Conservation (phyloP, 2,888 invertebrate genomes). For the Troides oblongomaculatus region DNA sequence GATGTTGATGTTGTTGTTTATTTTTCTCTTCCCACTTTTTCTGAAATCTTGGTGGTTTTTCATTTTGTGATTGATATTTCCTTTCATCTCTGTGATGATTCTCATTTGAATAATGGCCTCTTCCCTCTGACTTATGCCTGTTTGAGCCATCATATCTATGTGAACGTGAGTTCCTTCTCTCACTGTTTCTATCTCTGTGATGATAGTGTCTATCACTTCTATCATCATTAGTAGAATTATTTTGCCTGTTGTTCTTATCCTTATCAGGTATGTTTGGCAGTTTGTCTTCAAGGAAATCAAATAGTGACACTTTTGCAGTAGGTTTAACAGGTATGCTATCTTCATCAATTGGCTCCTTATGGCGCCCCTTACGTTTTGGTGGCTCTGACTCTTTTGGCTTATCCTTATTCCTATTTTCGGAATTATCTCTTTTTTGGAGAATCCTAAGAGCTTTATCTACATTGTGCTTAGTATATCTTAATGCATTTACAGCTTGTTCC, state of each 20-base stretch:
- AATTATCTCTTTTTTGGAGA: constrained; percentile 80
- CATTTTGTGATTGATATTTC: constrained; percentile 69
- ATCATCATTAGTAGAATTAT: constrained; percentile 51
- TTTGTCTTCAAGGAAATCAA: constrained; percentile 91
- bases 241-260: constrained; percentile 57
- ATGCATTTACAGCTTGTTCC: constrained; percentile 87
- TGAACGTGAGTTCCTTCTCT: constrained; percentile 56
- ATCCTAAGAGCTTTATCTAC: constrained; percentile 85
- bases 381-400: constrained; percentile 66
- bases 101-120: constrained; percentile 64
- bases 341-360: constrained; percentile 73
- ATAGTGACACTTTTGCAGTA: constrained; percentile 88
- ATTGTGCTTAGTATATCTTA: constrained; percentile 86
- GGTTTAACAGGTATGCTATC: constrained; percentile 84
- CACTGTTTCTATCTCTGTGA: constrained; percentile 58
- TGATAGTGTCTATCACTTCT: constrained; percentile 57
- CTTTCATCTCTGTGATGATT: constrained; percentile 63
- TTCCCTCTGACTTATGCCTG: constrained; percentile 55
- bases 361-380: constrained; percentile 71
- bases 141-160: constrained; percentile 60
- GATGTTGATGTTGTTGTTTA: constrained; percentile 62
- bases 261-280: constrained; percentile 81
- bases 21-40: constrained; percentile 74
- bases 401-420: constrained; percentile 68
- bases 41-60: constrained; percentile 83